Evolutionary conservation across 64 coral and sea anemone species (phyloP).

Genomic region (Stichodactyla helianthus): DNA sequence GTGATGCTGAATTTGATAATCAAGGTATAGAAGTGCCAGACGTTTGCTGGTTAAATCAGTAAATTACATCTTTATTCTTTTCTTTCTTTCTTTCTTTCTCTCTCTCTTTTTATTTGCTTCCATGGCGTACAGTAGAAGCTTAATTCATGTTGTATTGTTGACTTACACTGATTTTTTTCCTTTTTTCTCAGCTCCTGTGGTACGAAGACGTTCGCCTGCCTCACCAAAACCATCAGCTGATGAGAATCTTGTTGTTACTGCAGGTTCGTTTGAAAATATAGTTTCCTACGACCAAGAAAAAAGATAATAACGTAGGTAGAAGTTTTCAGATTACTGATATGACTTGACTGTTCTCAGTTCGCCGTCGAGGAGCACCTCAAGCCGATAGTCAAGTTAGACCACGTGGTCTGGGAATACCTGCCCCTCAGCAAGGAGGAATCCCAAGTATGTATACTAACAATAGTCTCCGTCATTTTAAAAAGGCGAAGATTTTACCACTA

Average conservation of each 20-base stretch:
- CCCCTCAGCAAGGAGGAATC: conserved; percentile 21
- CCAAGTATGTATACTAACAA: conserved; percentile 7
- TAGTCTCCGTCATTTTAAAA: no score
- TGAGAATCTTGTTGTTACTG: conserved; percentile 9
- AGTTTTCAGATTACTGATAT: not conserved
- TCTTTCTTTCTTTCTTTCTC: not conserved
- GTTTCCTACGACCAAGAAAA: not conserved
- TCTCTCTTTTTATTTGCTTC: not conserved
- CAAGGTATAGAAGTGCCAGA: not conserved
- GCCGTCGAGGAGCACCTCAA: not conserved
- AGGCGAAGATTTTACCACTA: no score
- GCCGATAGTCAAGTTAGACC: not conserved
- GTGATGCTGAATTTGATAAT: conserved; percentile 9
- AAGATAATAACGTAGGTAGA: not conserved
- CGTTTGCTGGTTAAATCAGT: no score
- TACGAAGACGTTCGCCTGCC: conserved; percentile 17
- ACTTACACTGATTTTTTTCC: not conserved
- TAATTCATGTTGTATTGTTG: no score
- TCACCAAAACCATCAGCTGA: conserved; percentile 6
- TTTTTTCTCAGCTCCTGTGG: not conserved
- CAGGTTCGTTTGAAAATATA: not conserved
- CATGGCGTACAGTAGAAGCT: no score
- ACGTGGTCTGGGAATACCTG: not conserved
- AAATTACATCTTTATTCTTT: not conserved
- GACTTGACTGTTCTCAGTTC: not conserved